Conservation (phyloP, 2,888 invertebrate genomes). For the Lasioglossum malachurum region DNA sequence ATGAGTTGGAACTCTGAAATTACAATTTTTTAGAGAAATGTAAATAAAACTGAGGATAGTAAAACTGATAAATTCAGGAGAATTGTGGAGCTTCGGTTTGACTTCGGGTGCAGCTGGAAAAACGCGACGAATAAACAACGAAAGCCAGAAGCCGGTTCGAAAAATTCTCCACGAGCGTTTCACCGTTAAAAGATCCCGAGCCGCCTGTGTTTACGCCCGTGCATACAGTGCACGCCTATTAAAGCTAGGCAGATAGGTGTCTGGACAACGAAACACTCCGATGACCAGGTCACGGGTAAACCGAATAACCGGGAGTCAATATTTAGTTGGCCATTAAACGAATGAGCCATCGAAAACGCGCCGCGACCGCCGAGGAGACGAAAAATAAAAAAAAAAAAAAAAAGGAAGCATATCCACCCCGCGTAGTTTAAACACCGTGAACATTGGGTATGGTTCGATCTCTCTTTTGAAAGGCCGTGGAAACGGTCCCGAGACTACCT, state of each 20-base stretch:
- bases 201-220: slow-evolving; percentile 36
- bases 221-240: slow-evolving; percentile 29
- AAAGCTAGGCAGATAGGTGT: slow-evolving; percentile 50
- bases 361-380: slow-evolving; percentile 23
- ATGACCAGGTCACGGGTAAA: slow-evolving; percentile 70
- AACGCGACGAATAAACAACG: not conserved
- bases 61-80: not conserved
- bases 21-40: not conserved
- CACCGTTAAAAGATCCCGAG: slow-evolving; percentile 38
- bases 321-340: slow-evolving; percentile 78
- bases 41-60: not conserved
- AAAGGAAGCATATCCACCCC: slow-evolving; percentile 60
- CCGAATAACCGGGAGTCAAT: slow-evolving; percentile 76
- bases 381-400: slow-evolving; percentile 53
- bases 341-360: slow-evolving; percentile 66
- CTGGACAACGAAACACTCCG: slow-evolving; percentile 57
- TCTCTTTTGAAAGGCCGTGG: slow-evolving; percentile 53
- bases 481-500: slow-evolving; percentile 28
- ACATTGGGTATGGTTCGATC: slow-evolving; percentile 53
- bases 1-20: not conserved
- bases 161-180: slow-evolving; percentile 9
- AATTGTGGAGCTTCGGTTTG: not conserved
- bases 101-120: not conserved
- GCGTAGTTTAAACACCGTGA: slow-evolving; percentile 60
- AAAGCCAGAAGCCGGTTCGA: slow-evolving; percentile 5